Conservation (phyloP, 2,797 vertebrate species). For the Perodicticus potto region DNA sequence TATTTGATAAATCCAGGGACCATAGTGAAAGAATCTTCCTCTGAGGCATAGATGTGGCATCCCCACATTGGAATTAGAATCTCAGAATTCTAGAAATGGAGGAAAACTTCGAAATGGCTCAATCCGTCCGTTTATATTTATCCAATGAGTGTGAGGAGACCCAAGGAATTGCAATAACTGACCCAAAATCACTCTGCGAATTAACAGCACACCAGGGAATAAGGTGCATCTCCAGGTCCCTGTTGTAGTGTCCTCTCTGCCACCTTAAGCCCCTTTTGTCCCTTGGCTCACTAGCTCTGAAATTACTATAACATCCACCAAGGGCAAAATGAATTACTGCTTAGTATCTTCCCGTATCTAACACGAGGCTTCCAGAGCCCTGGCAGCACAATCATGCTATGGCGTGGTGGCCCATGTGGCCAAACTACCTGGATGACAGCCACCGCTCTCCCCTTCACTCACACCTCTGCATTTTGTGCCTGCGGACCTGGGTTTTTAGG, state of each 20-base stretch:
- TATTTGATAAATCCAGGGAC: not conserved
- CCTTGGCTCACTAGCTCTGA: slow-evolving; percentile 50
- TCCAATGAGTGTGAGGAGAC: not conserved
- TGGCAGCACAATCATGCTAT: not conserved
- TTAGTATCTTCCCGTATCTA: slow-evolving; percentile 40
- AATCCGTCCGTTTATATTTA: not conserved
- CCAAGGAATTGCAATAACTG: not conserved
- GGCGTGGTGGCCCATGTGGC: not conserved
- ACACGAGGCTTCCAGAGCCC: slow-evolving; percentile 65
- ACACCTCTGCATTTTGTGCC: not conserved
- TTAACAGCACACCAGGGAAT: not conserved
- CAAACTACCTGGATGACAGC: slow-evolving; percentile 61
- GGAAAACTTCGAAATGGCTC: not conserved
- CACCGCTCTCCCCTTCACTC: slow-evolving; percentile 25
- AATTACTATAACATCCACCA: slow-evolving; percentile 64
- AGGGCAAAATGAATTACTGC: slow-evolving; percentile 52
- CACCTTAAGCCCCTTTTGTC: not conserved
- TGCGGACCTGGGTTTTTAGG: not conserved
- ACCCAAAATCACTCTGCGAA: not conserved
- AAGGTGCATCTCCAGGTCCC: not conserved
- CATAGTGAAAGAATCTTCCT: not conserved
- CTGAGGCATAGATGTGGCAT: not conserved
- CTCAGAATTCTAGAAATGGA: slow-evolving; percentile 27
- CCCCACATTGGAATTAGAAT: not conserved
- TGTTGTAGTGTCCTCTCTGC: not conserved